These are phyloP conservation scores for Lytechinus variegatus DNA, from an alignment of 35 echinoderm and acorn worm genomes.

Conservation along the genomic window DNA sequence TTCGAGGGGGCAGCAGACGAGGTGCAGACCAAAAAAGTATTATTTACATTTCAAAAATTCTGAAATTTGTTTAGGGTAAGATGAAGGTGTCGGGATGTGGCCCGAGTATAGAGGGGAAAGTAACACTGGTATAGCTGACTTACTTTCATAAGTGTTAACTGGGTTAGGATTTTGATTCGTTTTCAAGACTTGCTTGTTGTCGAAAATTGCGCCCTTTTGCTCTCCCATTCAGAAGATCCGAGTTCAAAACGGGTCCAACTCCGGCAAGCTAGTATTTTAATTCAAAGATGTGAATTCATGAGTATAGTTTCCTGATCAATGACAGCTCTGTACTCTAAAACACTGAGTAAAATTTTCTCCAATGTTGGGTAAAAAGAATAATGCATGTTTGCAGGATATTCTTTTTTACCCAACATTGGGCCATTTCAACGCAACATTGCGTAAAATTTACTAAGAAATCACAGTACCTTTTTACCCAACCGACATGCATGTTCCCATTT, in stretches of 20 bases:
- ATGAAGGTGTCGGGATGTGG: neutral
- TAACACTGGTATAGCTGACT: neutral
- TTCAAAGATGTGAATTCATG: too few species aligned
- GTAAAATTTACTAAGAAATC: too few species aligned
- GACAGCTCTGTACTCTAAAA: too few species aligned
- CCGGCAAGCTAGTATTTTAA: neutral
- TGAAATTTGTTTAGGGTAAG: neutral
- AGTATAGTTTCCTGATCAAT: too few species aligned
- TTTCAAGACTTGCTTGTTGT: neutral
- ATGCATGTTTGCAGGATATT: too few species aligned
- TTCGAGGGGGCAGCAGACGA: neutral
- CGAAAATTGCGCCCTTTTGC: neutral
- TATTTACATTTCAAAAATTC: conserved; percentile 21
- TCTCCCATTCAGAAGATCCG: neutral
- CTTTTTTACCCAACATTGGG: too few species aligned
- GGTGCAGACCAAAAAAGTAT: neutral
- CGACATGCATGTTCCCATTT: too few species aligned
- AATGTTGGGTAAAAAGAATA: too few species aligned
- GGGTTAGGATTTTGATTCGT: neutral
- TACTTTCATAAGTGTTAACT: neutral
- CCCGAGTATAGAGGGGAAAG: neutral
- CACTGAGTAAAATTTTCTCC: too few species aligned
- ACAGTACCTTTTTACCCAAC: too few species aligned
- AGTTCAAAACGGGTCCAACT: neutral
- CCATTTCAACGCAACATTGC: too few species aligned